Conservation (phyloP, 2,113 vertebrate species). For the Casuarius casuarius region DNA sequence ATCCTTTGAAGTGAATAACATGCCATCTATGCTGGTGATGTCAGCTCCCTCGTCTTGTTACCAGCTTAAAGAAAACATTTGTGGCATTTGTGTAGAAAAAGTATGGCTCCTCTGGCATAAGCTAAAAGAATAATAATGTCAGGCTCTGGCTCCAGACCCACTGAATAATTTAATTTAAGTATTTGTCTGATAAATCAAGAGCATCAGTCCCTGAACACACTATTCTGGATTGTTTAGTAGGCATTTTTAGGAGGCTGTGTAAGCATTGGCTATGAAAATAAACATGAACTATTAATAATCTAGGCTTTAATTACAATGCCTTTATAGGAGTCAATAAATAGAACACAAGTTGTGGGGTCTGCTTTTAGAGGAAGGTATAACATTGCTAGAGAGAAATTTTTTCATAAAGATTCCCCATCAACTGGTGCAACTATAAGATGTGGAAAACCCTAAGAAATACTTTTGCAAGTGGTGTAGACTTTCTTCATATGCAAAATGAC, state of each 20-base stretch:
- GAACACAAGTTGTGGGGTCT: neutral
- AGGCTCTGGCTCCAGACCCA: neutral
- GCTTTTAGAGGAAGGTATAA: neutral
- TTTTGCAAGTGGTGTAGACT: neutral
- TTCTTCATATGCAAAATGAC: neutral
- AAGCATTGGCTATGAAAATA: neutral
- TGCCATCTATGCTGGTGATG: neutral
- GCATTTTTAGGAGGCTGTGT: neutral
- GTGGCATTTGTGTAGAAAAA: neutral
- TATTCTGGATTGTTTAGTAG: neutral
- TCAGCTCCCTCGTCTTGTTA: neutral
- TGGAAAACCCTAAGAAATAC: neutral
- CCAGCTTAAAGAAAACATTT: neutral
- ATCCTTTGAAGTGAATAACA: neutral
- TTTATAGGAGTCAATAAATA: neutral
- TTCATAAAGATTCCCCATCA: neutral
- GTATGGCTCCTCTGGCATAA: neutral
- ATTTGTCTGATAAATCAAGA: neutral
- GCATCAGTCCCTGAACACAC: neutral
- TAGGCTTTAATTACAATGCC: neutral
- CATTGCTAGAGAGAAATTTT: neutral
- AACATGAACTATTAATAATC: neutral
- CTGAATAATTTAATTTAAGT: neutral
- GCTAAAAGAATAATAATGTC: neutral
- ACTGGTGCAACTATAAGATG: neutral